Base-by-base conservation (phyloP, 2,797 vertebrate genomes). In the Cygnus olor region DNA sequence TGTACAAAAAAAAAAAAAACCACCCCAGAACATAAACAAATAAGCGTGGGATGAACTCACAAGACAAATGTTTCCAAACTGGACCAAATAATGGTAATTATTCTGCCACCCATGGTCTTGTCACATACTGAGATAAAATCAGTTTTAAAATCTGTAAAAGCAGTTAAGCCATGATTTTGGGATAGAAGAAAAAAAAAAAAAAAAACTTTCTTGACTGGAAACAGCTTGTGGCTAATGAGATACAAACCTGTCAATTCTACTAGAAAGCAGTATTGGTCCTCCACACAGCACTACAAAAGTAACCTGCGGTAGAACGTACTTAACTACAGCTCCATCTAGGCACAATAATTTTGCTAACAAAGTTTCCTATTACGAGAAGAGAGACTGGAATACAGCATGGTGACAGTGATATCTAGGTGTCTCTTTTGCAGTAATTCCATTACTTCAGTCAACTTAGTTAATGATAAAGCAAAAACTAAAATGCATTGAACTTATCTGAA, bases 221-320 rank as follows among this genome's bases (percentile, higher is more conserved):
- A 74, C 89, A 93, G 49, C 81, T 78, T 95, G 82, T 85, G 85
- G 58, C 69, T 91, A 66, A 85, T 91, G 87, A 94, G 63, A 72
- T 66, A 63, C 4, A 6, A 89, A 64, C 47, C 38, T 58, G 21
- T 85, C 71, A 78, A 1, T 71, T 88, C 53, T 66, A 40, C 32
- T 58, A 38, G 71, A 89, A 85, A 74, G 17, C 40, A 74, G 27
- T 44, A 14, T 21, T 84, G 63, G 82, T 70, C 54, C 54, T 90
- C 30, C 68, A 72, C 14, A 80, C 66, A 85, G 47, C 51, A 38
- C 40, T 6, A 2, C 44, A 77, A 82, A 89, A 94, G 3, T 30
- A 70, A 40, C n/a, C 5, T 58, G 21, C 24, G 17, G 12, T 47
- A 49, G 19, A 80, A 74, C 88, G 32, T 54, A 54, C 32, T 74